Conservation (phyloP, 2,797 vertebrate genomes). For the Scolopax rusticola region DNA sequence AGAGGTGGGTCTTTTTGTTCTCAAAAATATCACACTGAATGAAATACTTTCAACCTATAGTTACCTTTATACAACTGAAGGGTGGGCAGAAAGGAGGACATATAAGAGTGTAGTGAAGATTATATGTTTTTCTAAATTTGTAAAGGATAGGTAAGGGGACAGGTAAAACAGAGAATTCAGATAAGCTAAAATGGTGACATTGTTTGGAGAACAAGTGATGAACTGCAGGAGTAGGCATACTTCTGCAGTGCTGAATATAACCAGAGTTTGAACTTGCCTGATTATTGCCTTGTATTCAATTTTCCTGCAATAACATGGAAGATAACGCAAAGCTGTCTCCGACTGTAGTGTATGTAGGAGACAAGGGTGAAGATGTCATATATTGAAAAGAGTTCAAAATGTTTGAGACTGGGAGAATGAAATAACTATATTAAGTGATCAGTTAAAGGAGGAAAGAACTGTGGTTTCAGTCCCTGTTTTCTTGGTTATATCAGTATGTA, state of each 20-base stretch:
- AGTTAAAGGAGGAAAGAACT: not conserved
- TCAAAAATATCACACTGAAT: not conserved
- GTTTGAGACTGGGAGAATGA: not conserved
- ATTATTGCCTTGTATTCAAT: not conserved
- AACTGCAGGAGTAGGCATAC: not conserved
- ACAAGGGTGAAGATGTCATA: not conserved
- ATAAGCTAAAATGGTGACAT: not conserved
- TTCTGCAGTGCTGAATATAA: not conserved
- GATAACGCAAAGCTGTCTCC: not conserved
- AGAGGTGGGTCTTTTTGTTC: not conserved
- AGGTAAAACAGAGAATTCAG: not conserved
- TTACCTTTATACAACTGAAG: not conserved
- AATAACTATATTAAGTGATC: not conserved
- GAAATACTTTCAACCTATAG: not conserved
- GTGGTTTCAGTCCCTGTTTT: not conserved
- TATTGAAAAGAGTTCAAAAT: not conserved
- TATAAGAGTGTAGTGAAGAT: not conserved
- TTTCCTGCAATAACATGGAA: not conserved
- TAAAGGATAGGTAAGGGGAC: not conserved
- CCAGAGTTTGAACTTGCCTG: not conserved
- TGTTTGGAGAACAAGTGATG: not conserved
- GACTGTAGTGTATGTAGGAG: not conserved
- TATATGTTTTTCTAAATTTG: not conserved
- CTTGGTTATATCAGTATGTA: not conserved
- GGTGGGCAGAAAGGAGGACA: not conserved